Conservation (phyloP, 2,113 vertebrate genomes). For the Spheniscus mendiculus region DNA sequence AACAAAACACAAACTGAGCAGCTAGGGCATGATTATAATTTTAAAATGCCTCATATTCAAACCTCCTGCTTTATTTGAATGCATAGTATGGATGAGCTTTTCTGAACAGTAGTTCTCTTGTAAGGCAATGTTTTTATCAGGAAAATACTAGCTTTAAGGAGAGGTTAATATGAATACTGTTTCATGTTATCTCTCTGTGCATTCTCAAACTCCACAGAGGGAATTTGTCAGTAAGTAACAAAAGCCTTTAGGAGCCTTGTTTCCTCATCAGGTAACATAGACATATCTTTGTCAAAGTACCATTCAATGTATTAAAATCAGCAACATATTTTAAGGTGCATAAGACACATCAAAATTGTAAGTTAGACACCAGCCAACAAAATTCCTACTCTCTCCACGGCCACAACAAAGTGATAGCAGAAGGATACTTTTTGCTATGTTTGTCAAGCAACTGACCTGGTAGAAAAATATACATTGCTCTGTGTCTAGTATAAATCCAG, state of each 20-base stretch:
- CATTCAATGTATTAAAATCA: not conserved
- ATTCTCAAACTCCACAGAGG: not conserved
- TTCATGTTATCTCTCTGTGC: not conserved
- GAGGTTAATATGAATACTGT: not conserved
- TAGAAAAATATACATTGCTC: not conserved
- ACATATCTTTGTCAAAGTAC: not conserved
- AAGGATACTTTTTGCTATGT: not conserved
- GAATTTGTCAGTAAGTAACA: not conserved
- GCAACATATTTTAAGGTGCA: not conserved
- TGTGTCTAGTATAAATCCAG: not conserved
- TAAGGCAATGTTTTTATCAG: not conserved
- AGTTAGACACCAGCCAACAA: not conserved
- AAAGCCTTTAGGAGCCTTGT: not conserved
- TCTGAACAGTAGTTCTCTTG: not conserved
- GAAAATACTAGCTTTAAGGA: not conserved
- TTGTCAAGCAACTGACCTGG: not conserved
- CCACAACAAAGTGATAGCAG: not conserved
- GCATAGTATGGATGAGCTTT: not conserved
- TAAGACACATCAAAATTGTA: not conserved
- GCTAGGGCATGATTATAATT: not conserved
- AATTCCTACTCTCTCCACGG: not conserved
- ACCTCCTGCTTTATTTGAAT: not conserved
- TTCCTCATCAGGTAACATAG: not conserved
- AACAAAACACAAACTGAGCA: not conserved
- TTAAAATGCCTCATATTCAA: not conserved